Percentiles rank a stretch among this genome's conserved stretches.
Conservation (phyloP, 2,888 invertebrate genomes). For the Spatulosminthurus flaviceps region DNA sequence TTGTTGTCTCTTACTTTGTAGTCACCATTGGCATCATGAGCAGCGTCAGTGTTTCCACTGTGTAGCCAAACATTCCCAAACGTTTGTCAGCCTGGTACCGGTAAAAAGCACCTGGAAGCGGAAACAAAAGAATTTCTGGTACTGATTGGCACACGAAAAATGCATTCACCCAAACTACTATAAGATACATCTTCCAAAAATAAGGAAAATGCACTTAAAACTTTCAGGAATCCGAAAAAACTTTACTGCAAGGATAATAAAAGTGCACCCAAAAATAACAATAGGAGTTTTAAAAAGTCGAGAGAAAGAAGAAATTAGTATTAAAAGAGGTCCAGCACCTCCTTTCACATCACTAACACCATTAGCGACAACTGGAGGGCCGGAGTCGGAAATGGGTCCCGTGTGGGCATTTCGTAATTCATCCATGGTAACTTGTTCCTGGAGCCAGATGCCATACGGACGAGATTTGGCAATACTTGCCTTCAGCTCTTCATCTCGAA, state of each 20-base stretch:
- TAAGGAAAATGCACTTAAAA: no score
- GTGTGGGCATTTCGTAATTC: slow-evolving; percentile 64
- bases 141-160: no score
- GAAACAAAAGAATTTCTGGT: not conserved
- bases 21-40: slow-evolving; percentile 95
- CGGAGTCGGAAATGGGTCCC: not conserved
- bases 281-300: no score
- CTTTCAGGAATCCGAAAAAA: no score
- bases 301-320: not conserved
- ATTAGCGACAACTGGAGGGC: not conserved
- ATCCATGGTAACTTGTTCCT: slow-evolving; percentile 78
- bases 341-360: not conserved
- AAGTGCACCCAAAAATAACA: no score
- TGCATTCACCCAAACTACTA: no score
- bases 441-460: slow-evolving; percentile 90
- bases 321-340: not conserved
- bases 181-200: no score
- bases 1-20: slow-evolving; percentile 75
- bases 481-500: slow-evolving; percentile 94
- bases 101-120: slow-evolving; percentile 36
- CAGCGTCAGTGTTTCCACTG: slow-evolving; percentile 93
- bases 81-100: slow-evolving; percentile 75
- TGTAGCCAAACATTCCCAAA: slow-evolving; percentile 90
- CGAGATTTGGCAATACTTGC: slow-evolving; percentile 84
- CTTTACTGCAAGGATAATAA: not conserved